phyloP scores from a whole-genome alignment of 1,140 invertebrate species.

The Antheraea pernyi region DNA sequence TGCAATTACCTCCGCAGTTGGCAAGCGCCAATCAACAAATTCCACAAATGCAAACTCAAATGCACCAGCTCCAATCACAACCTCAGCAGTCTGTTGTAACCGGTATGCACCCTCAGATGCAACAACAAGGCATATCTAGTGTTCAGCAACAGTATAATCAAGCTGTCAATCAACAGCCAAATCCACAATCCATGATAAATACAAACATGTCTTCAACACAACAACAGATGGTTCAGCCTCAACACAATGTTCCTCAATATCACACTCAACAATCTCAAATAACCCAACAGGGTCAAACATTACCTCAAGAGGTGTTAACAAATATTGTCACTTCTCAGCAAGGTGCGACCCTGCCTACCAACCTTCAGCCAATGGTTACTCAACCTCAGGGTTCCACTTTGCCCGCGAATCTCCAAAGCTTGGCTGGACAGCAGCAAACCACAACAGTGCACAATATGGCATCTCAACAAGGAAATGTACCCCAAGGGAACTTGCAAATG shows the following conservation, averaged over 20 bases:
- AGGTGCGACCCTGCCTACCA: slow-evolving; percentile 70
- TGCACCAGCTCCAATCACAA: slow-evolving; percentile 70
- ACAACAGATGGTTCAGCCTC: slow-evolving; percentile 70
- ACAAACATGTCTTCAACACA: slow-evolving; percentile 66
- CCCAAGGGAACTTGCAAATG: slow-evolving; percentile 81
- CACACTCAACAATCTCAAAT: slow-evolving; percentile 74
- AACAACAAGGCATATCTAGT: slow-evolving; percentile 66
- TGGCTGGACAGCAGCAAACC: slow-evolving; percentile 71
- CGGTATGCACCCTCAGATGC: slow-evolving; percentile 74
- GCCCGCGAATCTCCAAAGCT: slow-evolving; percentile 80
- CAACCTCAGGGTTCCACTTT: slow-evolving; percentile 80
- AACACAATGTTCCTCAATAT: slow-evolving; percentile 74
- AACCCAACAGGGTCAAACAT: slow-evolving; percentile 74
- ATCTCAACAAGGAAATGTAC: slow-evolving; percentile 79
- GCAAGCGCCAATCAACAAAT: slow-evolving; percentile 69
- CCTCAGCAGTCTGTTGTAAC: slow-evolving; percentile 67
- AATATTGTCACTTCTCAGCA: slow-evolving; percentile 77
- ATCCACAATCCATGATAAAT: slow-evolving; percentile 70
- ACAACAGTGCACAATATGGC: slow-evolving; percentile 68
- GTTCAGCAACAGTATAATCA: slow-evolving; percentile 73
- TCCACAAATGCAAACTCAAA: slow-evolving; percentile 74
- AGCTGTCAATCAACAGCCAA: slow-evolving; percentile 67
- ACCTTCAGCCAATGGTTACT: slow-evolving; percentile 70
- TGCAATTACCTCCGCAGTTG: slow-evolving; percentile 72
- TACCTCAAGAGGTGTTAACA: slow-evolving; percentile 76